Percentiles rank a stretch among this genome's conserved stretches.
These are phyloP conservation scores for Struthio camelus DNA, from an alignment of 2,113 vertebrate species.

Conservation along the genomic window DNA sequence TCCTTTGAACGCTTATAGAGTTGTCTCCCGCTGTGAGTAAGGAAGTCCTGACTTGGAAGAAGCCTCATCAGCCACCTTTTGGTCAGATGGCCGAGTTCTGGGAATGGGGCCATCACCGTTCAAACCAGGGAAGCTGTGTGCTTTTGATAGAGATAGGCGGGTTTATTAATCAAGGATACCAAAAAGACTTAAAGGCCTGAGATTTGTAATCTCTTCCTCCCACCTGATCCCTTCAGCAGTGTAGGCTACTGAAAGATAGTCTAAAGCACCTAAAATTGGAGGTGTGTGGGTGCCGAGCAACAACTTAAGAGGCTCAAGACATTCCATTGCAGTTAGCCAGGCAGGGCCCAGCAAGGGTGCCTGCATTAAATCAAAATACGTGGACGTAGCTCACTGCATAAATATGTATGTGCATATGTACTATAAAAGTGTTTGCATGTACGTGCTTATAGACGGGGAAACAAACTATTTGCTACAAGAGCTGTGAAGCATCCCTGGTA, in stretches of 20 bases:
- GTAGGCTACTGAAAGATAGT: neutral
- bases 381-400: neutral
- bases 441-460: rapidly evolving
- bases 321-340: neutral
- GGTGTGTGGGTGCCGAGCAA: neutral
- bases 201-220: neutral
- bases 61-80: neutral
- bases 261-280: neutral
- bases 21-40: too few relatives aligned
- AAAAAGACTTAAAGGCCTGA: neutral
- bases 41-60: too few relatives aligned
- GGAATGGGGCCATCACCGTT: neutral
- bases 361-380: neutral
- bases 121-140: neutral
- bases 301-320: neutral
- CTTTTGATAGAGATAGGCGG: neutral
- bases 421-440: neutral
- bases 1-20: neutral
- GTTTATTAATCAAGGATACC: neutral
- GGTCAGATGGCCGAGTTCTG: neutral
- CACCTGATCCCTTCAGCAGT: neutral
- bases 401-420: neutral
- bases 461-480: neutral
- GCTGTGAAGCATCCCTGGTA: neutral
- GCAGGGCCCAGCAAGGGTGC: neutral